Evolutionary conservation across 2,797 vertebrate species (phyloP), one percentile per base, ranked within the genome.

Genomic region (Pseudomugil gertrudae): DNA sequence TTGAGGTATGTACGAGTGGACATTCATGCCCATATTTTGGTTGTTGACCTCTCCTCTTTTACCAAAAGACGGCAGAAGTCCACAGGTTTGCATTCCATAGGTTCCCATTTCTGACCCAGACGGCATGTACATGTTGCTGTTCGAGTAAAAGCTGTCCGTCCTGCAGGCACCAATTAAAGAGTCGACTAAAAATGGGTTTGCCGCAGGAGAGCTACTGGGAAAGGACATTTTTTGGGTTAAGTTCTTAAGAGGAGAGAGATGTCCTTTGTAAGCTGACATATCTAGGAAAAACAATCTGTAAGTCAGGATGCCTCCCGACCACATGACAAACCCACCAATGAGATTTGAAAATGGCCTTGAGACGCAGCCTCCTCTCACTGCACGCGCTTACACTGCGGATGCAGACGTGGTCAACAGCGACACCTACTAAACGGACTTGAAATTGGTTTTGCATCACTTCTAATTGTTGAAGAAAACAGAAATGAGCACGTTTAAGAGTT

Each of bases 1-100:
- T 88, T 96, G 98, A 96, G 98, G 96, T 95, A 99, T 96, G 95
- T 98, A 99, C 79, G 97, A 95, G 94, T 97, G 97, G 87, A 98
- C 96, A 89, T 95, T 98, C 96, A 98, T 97, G 95, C 95, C 96
- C 95, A 97, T 94, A 90, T 95, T 97, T 96, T 96, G 97, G 94
- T 98, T 96, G 94, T 92, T 96, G 92, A 96, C 94, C 93, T 99
- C 97, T 83, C 92, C 93, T 93, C 97, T 95, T 95, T 99, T 99
- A 92, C 96, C 95, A 92, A 98, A 96, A 94, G 97, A 96, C 95
- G 97, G 96, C 93, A 98, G 93, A 83, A 99, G 96, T 98, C 97
- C 98, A 98, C 97, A 99, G 95, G 97, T 98, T 96, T 98, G 97
- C 97, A 98, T 98, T 95, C 97, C 98, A 94, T 98, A 99, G 93